Evolutionary conservation across 2,797 vertebrate genomes (phyloP).

Genomic region (Limnodromus scolopaceus): DNA sequence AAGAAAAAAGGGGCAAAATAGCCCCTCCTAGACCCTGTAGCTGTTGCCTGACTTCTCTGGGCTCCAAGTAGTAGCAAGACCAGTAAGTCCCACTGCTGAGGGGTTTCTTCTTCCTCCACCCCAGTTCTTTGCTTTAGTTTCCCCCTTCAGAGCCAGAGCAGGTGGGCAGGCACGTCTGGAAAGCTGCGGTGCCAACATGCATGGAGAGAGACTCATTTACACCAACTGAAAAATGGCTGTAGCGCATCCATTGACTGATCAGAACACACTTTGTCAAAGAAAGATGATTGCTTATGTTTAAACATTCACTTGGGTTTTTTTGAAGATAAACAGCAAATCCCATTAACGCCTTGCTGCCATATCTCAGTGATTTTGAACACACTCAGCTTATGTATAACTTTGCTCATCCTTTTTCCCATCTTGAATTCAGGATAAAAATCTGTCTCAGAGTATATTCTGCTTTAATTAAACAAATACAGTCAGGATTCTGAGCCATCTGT

Average conservation of each 20-base stretch:
- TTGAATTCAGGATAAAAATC: constrained; percentile 40
- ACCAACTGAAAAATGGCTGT: neutral
- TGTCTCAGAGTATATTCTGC: constrained; percentile 48
- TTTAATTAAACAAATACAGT: constrained; percentile 71
- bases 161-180: neutral
- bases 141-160: neutral
- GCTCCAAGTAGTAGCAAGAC: neutral
- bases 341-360: neutral
- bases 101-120: neutral
- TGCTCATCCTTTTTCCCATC: constrained; percentile 27
- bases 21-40: neutral
- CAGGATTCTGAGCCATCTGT: constrained; percentile 47
- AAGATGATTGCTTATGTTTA: neutral
- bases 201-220: neutral
- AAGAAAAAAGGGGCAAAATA: neutral
- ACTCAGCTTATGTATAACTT: neutral
- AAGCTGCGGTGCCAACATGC: accelerated
- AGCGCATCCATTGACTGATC: neutral
- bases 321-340: neutral
- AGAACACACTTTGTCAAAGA: neutral
- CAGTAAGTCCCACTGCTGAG: neutral
- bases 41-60: neutral
- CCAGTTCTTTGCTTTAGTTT: neutral
- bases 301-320: neutral
- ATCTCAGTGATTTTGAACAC: constrained; percentile 25